Evolutionary conservation across 2,113 vertebrate genomes (phyloP).

Genomic region (Peromyscus californicus): DNA sequence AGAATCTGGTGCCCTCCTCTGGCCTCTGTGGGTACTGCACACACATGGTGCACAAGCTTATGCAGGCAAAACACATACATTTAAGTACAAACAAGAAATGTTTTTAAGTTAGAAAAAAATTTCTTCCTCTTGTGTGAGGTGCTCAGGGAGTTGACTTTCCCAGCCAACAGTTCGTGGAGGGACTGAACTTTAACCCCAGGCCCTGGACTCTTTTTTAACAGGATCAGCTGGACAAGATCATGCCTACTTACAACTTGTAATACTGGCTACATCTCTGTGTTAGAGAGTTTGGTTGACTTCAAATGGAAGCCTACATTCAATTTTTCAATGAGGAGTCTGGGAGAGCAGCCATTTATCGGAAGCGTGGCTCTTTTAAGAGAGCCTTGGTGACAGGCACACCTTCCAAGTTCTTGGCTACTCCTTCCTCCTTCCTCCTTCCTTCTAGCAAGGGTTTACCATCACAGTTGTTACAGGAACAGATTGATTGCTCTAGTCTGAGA

Average conservation of each 20-base stretch:
- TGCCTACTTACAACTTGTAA: background rate
- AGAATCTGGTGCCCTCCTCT: background rate
- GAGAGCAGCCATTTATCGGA: background rate
- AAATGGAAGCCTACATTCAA: background rate
- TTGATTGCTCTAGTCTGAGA: conserved; percentile 82
- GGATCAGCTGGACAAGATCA: background rate
- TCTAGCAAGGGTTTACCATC: background rate
- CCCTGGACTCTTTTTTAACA: background rate
- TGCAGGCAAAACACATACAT: background rate
- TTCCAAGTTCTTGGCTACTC: background rate
- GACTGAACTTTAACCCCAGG: background rate
- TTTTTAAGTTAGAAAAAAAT: background rate
- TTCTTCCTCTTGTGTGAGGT: background rate
- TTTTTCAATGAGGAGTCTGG: background rate
- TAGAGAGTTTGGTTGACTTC: background rate
- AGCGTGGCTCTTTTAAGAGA: background rate
- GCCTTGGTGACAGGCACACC: background rate
- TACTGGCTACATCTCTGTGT: background rate
- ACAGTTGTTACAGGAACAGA: background rate
- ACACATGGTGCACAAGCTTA: background rate
- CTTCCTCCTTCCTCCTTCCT: conserved; percentile 39
- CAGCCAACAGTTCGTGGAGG: background rate
- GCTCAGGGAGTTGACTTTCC: background rate
- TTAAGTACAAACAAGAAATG: background rate
- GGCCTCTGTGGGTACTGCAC: background rate